Evolutionary conservation across 2,797 vertebrate species (phyloP), one percentile per base, ranked within the genome.

Genomic region (Neopelma chrysocephalum): DNA sequence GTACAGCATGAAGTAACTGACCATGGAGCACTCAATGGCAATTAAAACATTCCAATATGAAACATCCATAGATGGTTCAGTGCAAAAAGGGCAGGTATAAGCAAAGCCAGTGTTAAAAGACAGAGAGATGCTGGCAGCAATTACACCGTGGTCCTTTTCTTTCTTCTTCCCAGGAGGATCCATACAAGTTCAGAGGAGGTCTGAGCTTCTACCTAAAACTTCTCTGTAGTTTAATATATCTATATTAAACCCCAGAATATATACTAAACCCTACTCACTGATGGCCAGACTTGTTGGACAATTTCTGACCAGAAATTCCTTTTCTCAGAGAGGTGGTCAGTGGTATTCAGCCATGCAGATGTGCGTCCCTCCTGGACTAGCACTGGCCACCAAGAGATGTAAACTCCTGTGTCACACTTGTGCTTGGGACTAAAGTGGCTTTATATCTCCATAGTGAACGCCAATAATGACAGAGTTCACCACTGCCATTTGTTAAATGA

Each of bases 1-100:
- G 65, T 10, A 95, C 42, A 88, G 80, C 69, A 78, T 76, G 73
- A 96, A 76, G n/a, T 65, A n/a, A 53, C n/a, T 85, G 71, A 91
- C 50, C 79, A 88, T 48, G 48, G 87, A 82, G 50, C 66, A 82
- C 61, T 90, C 72, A 79, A 11, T 84, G 73, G 58, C 73, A 90
- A 26, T 73, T 83, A 79, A 86, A 86, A 82, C 68, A 88, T 83
- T 90, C 51, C 61, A 86, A 62, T 38, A 78, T 69, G 56, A 57
- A 90, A 76, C 80, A 94, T 27, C 83, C 85, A 92, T 3, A 65
- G 82, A 56, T n/a, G 80, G 53, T 38, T 86, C 76, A 45, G 45
- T 61, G 83, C 9, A 32, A 64, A 81, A 87, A 50, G 23, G 32
- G 48, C 48, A 68, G 27, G 56, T 56, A 45, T 53, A 69, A 92